Conservation (phyloP, 35 echinoderm and acorn worm species). For the Nesometra sesokonis region DNA sequence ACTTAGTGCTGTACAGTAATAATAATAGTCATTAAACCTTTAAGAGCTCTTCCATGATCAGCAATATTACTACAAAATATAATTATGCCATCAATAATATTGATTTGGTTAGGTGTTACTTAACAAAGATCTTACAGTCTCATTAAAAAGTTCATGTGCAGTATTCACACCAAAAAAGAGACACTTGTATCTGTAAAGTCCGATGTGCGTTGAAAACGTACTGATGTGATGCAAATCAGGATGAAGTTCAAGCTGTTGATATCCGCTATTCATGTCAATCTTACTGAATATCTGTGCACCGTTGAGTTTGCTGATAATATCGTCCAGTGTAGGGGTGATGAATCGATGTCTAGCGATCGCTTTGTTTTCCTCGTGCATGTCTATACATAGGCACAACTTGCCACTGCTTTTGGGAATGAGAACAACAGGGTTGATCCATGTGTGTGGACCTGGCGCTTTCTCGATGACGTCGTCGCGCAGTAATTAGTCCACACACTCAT, state of each 20-base stretch:
- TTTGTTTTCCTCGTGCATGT: not conserved
- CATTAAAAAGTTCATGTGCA: not conserved
- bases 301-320: not conserved
- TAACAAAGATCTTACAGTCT: not conserved
- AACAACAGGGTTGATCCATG: not conserved
- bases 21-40: not conserved
- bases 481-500: not conserved
- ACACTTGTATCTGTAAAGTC: not conserved
- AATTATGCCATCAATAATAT: not conserved
- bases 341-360: not conserved
- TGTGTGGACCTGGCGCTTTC: not conserved
- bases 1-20: not conserved
- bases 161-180: not conserved
- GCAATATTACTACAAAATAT: not conserved
- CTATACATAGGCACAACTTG: not conserved
- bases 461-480: not conserved
- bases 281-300: not conserved
- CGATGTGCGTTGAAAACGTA: not conserved
- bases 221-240: not conserved
- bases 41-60: not conserved
- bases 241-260: not conserved
- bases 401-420: not conserved
- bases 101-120: not conserved
- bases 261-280: not conserved
- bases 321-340: not conserved